Conservation (phyloP, 2,113 vertebrate genomes). For the Mystacornis crossleyi region DNA sequence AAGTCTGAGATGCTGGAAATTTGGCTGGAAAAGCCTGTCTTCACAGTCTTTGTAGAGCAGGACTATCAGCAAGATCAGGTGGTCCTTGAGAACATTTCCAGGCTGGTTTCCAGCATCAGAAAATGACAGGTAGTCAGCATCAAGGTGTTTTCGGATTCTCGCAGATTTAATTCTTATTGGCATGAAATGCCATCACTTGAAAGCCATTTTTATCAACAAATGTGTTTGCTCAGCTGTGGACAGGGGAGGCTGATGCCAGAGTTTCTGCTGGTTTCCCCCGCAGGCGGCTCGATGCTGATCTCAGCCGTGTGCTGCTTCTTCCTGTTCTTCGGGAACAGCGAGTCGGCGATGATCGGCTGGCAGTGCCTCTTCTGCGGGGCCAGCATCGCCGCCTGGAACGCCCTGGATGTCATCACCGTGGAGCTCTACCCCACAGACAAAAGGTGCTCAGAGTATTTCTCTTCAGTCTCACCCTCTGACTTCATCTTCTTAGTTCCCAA, state of each 20-base stretch:
- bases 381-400: constrained; percentile 95
- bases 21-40: background rate
- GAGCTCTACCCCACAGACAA: constrained; percentile 94
- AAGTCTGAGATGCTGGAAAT: constrained; percentile 11
- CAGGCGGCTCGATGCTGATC: constrained; percentile 92
- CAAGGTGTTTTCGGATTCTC: background rate
- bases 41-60: background rate
- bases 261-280: background rate
- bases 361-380: constrained; percentile 94
- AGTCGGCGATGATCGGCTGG: constrained; percentile 92
- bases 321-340: constrained; percentile 92
- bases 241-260: background rate
- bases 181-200: background rate
- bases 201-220: background rate
- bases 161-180: background rate
- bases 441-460: constrained; percentile 73
- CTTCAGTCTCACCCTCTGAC: background rate
- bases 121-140: background rate
- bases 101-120: constrained; percentile 1
- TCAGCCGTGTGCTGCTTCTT: constrained; percentile 94
- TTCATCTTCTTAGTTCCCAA: rapidly evolving
- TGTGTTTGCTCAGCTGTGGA: background rate
- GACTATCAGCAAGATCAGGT: background rate
- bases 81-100: background rate
- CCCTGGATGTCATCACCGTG: constrained; percentile 92